Base-by-base conservation (phyloP, 2,113 vertebrate genomes). In the Engraulis encrasicolus region DNA sequence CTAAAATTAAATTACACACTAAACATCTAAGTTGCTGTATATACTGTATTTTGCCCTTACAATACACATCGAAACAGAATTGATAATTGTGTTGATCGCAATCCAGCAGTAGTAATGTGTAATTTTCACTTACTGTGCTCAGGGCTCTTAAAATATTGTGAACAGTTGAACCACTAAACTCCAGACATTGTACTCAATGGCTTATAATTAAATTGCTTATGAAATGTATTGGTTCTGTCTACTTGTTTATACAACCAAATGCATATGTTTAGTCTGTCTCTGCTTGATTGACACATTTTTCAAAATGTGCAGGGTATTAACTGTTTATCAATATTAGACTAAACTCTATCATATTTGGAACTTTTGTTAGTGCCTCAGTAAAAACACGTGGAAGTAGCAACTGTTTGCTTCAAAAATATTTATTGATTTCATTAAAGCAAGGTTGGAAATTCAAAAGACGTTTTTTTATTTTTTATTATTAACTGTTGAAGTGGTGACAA, bases 101-200 rank as follows among this genome's bases (percentile, higher is more conserved):
- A 92, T 90, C 86, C 91, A 91, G 90, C 91, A 92, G 31, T 74
- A 27, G 27, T 92, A 90, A 89, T 91, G 90, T 92, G 92, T 92
- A 91, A n/a, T 90, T 90, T 91, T 92, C 89, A 86, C 90, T 90
- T 90, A 12, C 90, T 93, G 88, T 92, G 91, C 94, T 95, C 93
- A 95, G 94, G 94, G 93, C 91, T 94, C 92, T 93, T 78, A 92
- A 91, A 93, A 93, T 88, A 84, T 90, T 86, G 87, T 88, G 84
- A 82, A 92, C 85, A 87, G 78, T 90, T 80, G 31, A 31, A 74
- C 66, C 66, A 74, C 66, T 74, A 15, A 74, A 74, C 31, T 31
- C 6, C 27, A 34, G 0, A 74, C 17, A 14, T 36, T 74, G 23
- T 91, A 82, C 90, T 85, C 83, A 77, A 85, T 91, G 86, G 86